Conservation (phyloP, 1,140 invertebrate species). For the Drosophila ironensis region DNA sequence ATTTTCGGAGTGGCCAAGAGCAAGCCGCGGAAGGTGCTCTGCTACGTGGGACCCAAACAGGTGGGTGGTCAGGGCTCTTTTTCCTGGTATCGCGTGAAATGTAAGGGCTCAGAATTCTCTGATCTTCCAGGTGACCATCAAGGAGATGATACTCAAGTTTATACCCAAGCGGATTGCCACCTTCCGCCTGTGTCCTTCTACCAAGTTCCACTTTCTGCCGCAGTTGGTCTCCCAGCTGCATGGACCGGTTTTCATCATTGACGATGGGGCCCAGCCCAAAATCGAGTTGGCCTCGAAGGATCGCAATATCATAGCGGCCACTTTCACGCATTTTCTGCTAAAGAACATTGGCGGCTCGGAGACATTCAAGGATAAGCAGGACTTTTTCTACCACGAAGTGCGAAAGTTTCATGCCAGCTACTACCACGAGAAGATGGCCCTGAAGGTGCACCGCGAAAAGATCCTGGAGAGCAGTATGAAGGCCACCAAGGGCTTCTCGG, state of each 20-base stretch:
- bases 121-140: slow-evolving; percentile 90
- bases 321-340: slow-evolving; percentile 95
- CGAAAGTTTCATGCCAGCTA: slow-evolving; percentile 92
- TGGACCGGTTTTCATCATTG: slow-evolving; percentile 87
- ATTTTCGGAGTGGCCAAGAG: slow-evolving; percentile 84
- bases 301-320: slow-evolving; percentile 94
- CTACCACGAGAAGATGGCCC: slow-evolving; percentile 91
- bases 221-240: slow-evolving; percentile 82
- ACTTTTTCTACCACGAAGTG: slow-evolving; percentile 97
- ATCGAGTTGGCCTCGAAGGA: slow-evolving; percentile 91
- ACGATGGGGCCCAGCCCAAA: slow-evolving; percentile 94
- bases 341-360: slow-evolving; percentile 98
- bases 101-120: slow-evolving; percentile 75
- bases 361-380: slow-evolving; percentile 97
- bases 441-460: slow-evolving; percentile 91
- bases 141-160: slow-evolving; percentile 95
- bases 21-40: slow-evolving; percentile 93
- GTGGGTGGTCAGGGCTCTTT: slow-evolving; percentile 59
- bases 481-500: slow-evolving; percentile 88
- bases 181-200: slow-evolving; percentile 96
- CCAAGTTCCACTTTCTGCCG: slow-evolving; percentile 89
- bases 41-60: slow-evolving; percentile 92
- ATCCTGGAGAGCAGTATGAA: slow-evolving; percentile 92
- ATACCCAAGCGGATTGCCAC: slow-evolving; percentile 95
- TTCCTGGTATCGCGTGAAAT: slow-evolving; percentile 25